These are phyloP conservation scores for Otolemur crassicaudatus DNA, from an alignment of 2,797 vertebrate genomes.

Conservation along the genomic window DNA sequence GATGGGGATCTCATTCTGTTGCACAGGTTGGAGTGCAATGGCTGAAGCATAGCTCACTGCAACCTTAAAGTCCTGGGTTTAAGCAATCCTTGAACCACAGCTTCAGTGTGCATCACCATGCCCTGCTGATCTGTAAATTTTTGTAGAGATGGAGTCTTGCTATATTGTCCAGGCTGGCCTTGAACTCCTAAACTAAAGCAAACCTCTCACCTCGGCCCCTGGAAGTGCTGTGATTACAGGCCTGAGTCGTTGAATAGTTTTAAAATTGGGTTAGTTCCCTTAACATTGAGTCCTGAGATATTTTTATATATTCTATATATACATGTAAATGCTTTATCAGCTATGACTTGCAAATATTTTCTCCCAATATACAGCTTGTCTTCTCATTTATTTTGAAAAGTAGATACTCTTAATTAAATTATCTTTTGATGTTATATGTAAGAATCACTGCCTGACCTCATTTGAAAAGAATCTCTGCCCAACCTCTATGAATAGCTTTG, in stretches of 20 bases:
- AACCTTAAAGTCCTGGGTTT: not conserved
- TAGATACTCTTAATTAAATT: not conserved
- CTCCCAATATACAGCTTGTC: not conserved
- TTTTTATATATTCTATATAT: not conserved
- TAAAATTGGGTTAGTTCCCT: not conserved
- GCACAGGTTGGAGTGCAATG: not conserved
- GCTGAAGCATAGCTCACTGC: not conserved
- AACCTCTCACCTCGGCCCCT: no score
- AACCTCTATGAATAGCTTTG: not conserved
- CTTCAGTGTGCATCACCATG: not conserved
- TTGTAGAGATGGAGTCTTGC: not conserved
- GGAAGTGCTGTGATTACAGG: no score
- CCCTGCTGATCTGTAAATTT: not conserved
- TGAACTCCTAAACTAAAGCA: no score
- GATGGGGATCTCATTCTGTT: not conserved
- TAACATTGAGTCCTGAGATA: not conserved
- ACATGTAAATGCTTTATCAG: not conserved
- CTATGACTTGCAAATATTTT: not conserved
- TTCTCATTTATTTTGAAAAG: not conserved
- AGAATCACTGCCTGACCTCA: slow-evolving; percentile 17
- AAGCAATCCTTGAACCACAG: not conserved
- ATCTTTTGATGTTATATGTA: not conserved
- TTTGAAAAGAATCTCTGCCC: not conserved
- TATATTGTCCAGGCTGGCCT: not conserved
- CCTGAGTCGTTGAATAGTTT: no score